Conservation (phyloP, 2,888 invertebrate genomes). For the Nebria salina region DNA sequence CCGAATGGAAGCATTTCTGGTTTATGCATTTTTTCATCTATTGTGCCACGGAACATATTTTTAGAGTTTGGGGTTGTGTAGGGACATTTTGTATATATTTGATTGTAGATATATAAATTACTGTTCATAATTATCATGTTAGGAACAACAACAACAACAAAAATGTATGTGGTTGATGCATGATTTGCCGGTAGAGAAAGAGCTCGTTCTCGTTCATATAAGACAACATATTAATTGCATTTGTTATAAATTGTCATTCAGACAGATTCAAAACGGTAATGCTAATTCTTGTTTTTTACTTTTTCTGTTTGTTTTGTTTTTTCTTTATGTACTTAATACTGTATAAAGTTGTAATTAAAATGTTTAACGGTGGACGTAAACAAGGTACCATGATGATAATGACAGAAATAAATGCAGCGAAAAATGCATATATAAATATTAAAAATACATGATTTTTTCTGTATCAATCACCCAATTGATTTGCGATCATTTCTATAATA, state of each 20-base stretch:
- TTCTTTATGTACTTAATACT: slow-evolving; percentile 34
- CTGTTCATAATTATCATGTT: not conserved
- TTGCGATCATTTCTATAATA: not conserved
- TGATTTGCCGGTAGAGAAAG: not conserved
- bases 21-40: too few relatives aligned
- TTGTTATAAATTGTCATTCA: slow-evolving; percentile 29
- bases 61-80: not conserved
- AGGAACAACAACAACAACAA: not conserved
- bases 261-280: slow-evolving; percentile 30
- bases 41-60: not conserved
- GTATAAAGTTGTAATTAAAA: slow-evolving; percentile 42
- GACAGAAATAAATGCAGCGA: slow-evolving; percentile 41
- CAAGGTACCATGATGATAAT: slow-evolving; percentile 40
- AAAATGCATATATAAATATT: slow-evolving; percentile 29
- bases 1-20: too few relatives aligned
- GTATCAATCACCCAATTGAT: not conserved
- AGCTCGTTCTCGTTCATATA: not conserved
- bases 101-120: not conserved
- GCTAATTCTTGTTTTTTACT: slow-evolving; percentile 29
- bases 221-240: slow-evolving; percentile 33
- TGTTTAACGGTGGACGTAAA: slow-evolving; percentile 39
- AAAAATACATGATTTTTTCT: slow-evolving; percentile 29
- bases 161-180: not conserved
- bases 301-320: slow-evolving; percentile 26
- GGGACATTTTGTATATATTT: not conserved